Percentiles rank a stretch among this genome's conserved stretches.
phyloP scores from a whole-genome alignment of 2,888 invertebrate species.

The Pyrgus malvae region DNA sequence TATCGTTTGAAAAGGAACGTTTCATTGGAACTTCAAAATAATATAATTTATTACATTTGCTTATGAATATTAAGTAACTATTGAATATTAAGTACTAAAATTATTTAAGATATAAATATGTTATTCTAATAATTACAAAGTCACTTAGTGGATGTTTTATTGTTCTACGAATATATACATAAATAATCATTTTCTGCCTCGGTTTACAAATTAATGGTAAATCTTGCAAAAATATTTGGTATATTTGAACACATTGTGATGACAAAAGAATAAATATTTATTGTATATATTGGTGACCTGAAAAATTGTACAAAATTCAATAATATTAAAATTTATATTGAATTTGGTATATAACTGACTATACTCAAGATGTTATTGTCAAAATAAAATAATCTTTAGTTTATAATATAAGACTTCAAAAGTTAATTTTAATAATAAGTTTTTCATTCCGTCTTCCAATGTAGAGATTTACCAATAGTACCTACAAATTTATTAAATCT shows the following conservation, averaged over 20 bases:
- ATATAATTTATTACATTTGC: background rate
- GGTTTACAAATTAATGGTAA: slow-evolving; percentile 43
- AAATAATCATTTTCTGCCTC: background rate
- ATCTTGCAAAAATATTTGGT: slow-evolving; percentile 70
- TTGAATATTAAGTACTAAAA: background rate
- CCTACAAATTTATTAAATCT: no score
- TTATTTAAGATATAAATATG: slow-evolving; percentile 9
- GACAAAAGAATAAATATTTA: slow-evolving; percentile 35
- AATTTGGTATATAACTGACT: no score
- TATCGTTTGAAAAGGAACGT: slow-evolving; percentile 6
- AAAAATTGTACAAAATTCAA: no score
- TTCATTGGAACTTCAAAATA: slow-evolving; percentile 27
- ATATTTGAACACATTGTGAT: slow-evolving; percentile 77
- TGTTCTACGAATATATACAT: slow-evolving; percentile 45
- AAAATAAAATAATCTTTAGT: no score
- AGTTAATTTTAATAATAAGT: no score
- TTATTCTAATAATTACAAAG: slow-evolving; percentile 20
- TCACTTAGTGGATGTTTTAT: slow-evolving; percentile 33
- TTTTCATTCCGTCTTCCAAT: no score
- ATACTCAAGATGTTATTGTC: no score
- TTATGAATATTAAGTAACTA: no score
- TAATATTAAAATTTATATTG: no score
- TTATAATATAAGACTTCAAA: no score
- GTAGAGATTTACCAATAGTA: no score
- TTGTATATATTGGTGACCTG: background rate